Conservation (phyloP, 2,888 invertebrate genomes). For the Epirrhoe tristata region DNA sequence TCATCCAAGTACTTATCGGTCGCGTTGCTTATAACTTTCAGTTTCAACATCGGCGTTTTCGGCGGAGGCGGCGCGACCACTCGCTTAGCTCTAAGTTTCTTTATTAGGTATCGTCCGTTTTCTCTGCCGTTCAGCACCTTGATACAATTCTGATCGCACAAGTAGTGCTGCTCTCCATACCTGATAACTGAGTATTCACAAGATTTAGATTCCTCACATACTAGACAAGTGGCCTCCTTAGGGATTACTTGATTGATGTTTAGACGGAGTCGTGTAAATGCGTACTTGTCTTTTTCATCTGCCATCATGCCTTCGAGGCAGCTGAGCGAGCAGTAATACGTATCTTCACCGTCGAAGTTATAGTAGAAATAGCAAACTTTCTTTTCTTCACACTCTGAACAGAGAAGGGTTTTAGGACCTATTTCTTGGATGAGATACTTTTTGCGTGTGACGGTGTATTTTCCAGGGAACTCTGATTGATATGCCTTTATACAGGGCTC, state of each 20-base stretch:
- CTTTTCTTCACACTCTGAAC: slow-evolving; percentile 76
- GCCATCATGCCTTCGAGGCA: slow-evolving; percentile 84
- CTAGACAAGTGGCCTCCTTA: slow-evolving; percentile 69
- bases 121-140: slow-evolving; percentile 76
- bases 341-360: slow-evolving; percentile 76
- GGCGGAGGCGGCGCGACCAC: slow-evolving; percentile 20
- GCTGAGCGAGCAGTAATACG: slow-evolving; percentile 81
- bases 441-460: slow-evolving; percentile 62
- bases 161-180: slow-evolving; percentile 77
- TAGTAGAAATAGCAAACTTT: slow-evolving; percentile 78
- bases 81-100: slow-evolving; percentile 51
- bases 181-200: slow-evolving; percentile 79
- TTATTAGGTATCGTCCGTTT: slow-evolving; percentile 70
- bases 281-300: slow-evolving; percentile 83
- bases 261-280: slow-evolving; percentile 81
- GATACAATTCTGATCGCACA: slow-evolving; percentile 86
- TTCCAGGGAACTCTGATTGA: slow-evolving; percentile 66
- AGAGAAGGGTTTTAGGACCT: slow-evolving; percentile 57
- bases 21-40: slow-evolving; percentile 82
- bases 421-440: slow-evolving; percentile 78
- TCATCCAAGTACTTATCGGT: slow-evolving; percentile 83
- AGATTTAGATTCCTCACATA: slow-evolving; percentile 77
- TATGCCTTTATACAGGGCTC: slow-evolving; percentile 79
- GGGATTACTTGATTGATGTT: slow-evolving; percentile 70
- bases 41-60: slow-evolving; percentile 72